These are phyloP conservation scores for Chloroceryle inda DNA, from an alignment of 2,797 vertebrate genomes.

Conservation along the genomic window DNA sequence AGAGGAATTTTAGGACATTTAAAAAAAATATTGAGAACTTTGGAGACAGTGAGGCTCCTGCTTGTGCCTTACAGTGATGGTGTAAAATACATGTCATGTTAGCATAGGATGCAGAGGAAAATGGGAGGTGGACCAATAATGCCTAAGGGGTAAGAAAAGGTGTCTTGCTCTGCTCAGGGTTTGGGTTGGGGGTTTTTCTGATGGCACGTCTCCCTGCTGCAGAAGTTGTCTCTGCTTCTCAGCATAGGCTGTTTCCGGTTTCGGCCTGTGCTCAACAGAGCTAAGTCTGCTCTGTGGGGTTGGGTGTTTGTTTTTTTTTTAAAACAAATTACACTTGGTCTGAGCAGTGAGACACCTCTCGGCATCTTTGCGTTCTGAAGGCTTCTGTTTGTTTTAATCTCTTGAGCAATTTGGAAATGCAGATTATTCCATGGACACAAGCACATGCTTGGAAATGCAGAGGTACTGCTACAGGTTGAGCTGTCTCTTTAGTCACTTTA, in stretches of 20 bases:
- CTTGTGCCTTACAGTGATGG: constrained; percentile 1
- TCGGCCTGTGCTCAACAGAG: background rate
- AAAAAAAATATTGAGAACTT: constrained; percentile 49
- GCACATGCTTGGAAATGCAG: background rate
- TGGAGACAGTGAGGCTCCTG: constrained; percentile 32
- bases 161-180: background rate
- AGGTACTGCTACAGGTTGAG: background rate
- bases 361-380: constrained; percentile 5
- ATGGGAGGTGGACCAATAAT: background rate
- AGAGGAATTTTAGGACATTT: constrained; percentile 58
- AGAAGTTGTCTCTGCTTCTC: background rate
- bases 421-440: background rate
- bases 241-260: constrained; percentile 3
- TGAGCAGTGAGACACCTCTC: background rate
- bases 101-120: background rate
- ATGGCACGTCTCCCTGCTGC: background rate
- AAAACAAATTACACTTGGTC: background rate
- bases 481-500: background rate
- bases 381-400: constrained; percentile 25
- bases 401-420: background rate
- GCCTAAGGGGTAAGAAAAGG: constrained; percentile 9
- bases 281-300: constrained; percentile 3
- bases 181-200: background rate
- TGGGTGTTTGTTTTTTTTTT: background rate
- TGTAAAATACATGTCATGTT: constrained; percentile 33